Evolutionary conservation across 2,888 invertebrate genomes (phyloP), one percentile per base, ranked within the genome.

Genomic region (Scrobipalpa costella): DNA sequence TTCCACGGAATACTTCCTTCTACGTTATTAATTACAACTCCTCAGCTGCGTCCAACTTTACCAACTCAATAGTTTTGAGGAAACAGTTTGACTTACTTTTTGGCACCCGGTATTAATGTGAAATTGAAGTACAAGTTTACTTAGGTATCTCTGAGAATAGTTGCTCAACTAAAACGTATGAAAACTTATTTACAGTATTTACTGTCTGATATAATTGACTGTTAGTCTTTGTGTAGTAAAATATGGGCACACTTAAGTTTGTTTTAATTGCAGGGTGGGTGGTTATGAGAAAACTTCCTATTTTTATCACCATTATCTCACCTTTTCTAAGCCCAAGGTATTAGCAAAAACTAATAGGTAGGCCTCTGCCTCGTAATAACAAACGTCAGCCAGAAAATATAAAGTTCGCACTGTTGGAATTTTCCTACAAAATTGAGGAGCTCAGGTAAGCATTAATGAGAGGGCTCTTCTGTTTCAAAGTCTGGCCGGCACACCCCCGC

Each of bases 371-470:
- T n/a, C n/a, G n/a, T n/a, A n/a, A n/a, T 38, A 40, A 13, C 40
- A 40, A 13, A 2, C 11, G 13, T 38, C 7, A 38, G 11, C 38
- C 38, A 38, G 40, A 40, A 40, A 13, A 40, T 40, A 40, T 40
- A 21, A 19, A 27, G 52, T 52, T 27, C 13, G 55, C 59, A 59
- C 44, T 59, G 59, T 59, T 59, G 11, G 40, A 59, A 60, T 27
- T 60, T 60, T 55, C 33, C 17, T 47, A 9, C 33, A 79, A 81
- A 81, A 82, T 79, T 75, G 73, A 76, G 76, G 72, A 77, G 79
- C 77, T 78, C 80, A 82, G 84, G 85, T 83, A 81, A 77, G 83
- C 84, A 84, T 87, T 87, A 88, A 88, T 84, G 84, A 88, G 83
- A 80, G 80, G 77, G 77, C 74, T 80, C 82, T 86, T 83, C 77